A percentile compares a stretch with the other conserved stretches of the same genome.
Evolutionary conservation across 2,113 vertebrate species (phyloP).

Genomic region (Myrmophylax atrothorax): DNA sequence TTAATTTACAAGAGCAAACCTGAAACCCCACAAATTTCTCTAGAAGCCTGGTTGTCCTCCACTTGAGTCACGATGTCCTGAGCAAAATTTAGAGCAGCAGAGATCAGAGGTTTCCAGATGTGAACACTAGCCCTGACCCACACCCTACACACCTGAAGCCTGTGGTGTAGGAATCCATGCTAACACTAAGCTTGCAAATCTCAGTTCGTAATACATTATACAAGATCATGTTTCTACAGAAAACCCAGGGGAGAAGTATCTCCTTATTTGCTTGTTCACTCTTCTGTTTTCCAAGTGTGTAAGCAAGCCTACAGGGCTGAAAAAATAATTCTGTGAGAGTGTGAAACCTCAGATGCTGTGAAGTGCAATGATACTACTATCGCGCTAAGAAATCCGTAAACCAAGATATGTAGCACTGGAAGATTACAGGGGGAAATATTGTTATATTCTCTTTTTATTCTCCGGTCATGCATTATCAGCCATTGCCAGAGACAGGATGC

Average conservation of each 20-base stretch:
- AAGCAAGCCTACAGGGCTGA: not conserved
- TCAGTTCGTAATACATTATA: not conserved
- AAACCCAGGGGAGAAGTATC: not conserved
- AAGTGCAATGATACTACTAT: not conserved
- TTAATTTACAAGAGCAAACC: not conserved
- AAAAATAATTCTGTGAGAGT: not conserved
- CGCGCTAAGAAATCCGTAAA: not conserved
- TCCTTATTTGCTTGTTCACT: not conserved
- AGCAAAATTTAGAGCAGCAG: not conserved
- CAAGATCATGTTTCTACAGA: not conserved
- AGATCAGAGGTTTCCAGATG: not conserved
- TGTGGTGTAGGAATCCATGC: rapidly evolving
- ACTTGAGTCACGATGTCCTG: not conserved
- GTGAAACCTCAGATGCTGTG: not conserved
- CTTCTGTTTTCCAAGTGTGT: not conserved
- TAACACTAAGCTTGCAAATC: not conserved
- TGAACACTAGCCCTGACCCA: not conserved
- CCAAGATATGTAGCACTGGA: not conserved
- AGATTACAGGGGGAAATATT: not conserved
- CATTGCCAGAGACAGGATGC: not conserved
- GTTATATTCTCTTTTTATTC: not conserved
- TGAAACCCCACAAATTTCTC: not conserved
- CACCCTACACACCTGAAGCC: not conserved
- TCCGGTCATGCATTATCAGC: not conserved
- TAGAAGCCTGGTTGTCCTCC: not conserved